Base-by-base conservation (phyloP, 2,888 invertebrate genomes). In the Caenorhabditis becei region DNA sequence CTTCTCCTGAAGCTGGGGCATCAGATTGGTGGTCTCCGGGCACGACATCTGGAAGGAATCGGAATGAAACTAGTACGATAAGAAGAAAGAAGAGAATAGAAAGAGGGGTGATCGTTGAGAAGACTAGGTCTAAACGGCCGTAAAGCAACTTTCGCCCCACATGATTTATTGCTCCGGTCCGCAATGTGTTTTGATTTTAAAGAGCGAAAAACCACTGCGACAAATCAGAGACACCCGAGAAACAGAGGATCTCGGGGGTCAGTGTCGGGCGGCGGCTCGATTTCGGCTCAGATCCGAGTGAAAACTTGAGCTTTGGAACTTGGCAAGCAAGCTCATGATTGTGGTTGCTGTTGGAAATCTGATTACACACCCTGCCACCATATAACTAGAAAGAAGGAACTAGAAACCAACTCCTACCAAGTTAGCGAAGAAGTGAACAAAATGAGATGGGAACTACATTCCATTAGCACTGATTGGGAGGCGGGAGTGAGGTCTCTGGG, bases 1-100 rank as follows among this genome's bases (percentile, higher is more conserved):
- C 28, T 53, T 74, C 37, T 75, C 80, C 51, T 80, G 80, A 58
- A 80, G 74, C 44, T 69, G 74, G 4, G 80, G 80, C 18, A 75
- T 23, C 11, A 67, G 47, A 26, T 37, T 47, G 26, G 66, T 61
- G 32, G 66, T 54, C n/a, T 72, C 72, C 4, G 66, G 75, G 53
- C 66, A 66, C 59, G 75, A 59, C 79, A 79, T 79, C 79, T 78
- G 54, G 16, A 71, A 71, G 16, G 20, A 24, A 1, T 2, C 14
- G 14, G 24, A n/a, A 18, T n/a, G 41, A 32, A 47, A 8, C 11
- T 20, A 37, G 28, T 24, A 20, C 37, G 14, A 37, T 3, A 41
- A 28, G 24, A 66, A 28, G 18, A 24, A 26, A 20, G 18, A 20
- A 24, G 24, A 32, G 18, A 26, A 23, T n/a, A 8, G 59, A 37